phyloP scores from a whole-genome alignment of 2,797 vertebrate species.

The Arctocebus calabarensis region DNA sequence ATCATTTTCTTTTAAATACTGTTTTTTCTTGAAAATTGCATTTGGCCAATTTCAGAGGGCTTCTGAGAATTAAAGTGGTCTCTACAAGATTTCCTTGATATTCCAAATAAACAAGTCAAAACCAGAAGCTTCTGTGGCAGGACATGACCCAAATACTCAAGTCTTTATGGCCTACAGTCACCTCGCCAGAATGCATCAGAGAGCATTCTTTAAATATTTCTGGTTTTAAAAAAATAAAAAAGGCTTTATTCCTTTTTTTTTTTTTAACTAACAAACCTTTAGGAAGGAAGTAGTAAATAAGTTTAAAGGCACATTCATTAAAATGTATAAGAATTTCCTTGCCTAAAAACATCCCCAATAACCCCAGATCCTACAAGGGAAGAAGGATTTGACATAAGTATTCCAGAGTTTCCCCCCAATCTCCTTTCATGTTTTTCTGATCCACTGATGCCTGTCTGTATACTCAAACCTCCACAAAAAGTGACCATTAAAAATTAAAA shows the following conservation, averaged over 20 bases:
- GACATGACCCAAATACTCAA: constrained; percentile 41
- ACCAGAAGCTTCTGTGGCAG: background rate
- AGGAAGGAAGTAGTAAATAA: constrained; percentile 66
- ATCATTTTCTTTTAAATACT: background rate
- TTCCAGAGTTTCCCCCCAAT: background rate
- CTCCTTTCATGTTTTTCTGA: background rate
- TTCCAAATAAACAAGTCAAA: constrained; percentile 65
- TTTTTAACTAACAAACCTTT: constrained; percentile 55
- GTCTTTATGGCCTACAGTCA: constrained; percentile 57
- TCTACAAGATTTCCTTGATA: constrained; percentile 32
- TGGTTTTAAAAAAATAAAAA: background rate
- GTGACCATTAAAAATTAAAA: background rate
- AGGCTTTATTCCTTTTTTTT: constrained; percentile 23
- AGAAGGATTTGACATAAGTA: background rate
- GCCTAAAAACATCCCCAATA: background rate
- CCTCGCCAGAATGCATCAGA: constrained; percentile 11
- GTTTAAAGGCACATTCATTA: constrained; percentile 55
- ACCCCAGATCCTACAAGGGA: background rate
- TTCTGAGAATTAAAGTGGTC: constrained; percentile 58
- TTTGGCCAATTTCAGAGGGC: constrained; percentile 31
- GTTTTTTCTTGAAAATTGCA: constrained; percentile 4
- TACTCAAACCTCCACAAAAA: background rate
- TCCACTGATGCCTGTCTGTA: background rate
- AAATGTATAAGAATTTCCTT: constrained; percentile 35
- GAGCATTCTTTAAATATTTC: constrained; percentile 76